Evolutionary conservation across 92 coral and sea anemone genomes (phyloP).

Genomic region (Actinernus sp.): DNA sequence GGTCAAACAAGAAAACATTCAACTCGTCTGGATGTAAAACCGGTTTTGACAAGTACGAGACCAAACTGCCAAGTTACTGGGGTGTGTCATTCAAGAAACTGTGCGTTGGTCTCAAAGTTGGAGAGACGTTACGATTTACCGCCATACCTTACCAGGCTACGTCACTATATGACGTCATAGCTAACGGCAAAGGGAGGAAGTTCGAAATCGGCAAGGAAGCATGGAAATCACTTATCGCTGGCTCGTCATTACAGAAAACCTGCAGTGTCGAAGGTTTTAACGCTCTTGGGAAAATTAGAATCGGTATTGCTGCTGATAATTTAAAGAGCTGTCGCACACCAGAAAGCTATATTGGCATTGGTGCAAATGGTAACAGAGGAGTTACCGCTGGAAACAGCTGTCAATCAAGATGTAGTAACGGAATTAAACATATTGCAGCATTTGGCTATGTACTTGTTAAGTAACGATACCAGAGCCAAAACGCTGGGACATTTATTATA

Average conservation of each 20-base stretch:
- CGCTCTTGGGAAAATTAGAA: not conserved
- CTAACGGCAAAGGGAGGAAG: conserved; percentile 1
- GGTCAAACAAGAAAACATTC: conserved; percentile 20
- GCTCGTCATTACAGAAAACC: not conserved
- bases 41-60: conserved; percentile 22
- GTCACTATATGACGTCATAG: conserved; percentile 13
- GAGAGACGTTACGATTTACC: not conserved
- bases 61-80: conserved; percentile 43
- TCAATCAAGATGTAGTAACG: not conserved
- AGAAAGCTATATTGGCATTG: not conserved
- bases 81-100: conserved; percentile 21
- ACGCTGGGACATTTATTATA: no score
- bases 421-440: not conserved
- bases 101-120: conserved; percentile 27
- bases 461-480: no score
- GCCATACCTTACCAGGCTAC: conserved; percentile 1
- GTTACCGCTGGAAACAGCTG: not conserved
- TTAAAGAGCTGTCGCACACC: not conserved
- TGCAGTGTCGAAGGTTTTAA: conserved; percentile 4
- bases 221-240: conserved; percentile 3
- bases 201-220: not conserved
- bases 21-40: conserved; percentile 5
- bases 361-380: no score
- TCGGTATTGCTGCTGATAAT: not conserved
- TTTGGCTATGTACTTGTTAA: not conserved